Evolutionary conservation across 1,140 invertebrate species (phyloP).

Genomic region (Drosophila bocki): DNA sequence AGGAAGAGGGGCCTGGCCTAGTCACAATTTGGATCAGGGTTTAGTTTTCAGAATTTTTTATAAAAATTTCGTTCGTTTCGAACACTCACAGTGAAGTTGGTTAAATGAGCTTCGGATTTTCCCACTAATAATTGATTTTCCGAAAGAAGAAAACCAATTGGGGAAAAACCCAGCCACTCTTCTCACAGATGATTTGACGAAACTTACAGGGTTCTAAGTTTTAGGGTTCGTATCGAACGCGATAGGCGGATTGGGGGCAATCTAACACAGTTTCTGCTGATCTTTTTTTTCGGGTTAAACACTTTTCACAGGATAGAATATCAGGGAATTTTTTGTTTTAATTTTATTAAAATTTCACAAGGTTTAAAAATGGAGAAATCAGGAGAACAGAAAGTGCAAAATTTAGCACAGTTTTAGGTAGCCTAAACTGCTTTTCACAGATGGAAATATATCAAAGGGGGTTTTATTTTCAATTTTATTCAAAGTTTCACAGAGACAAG

Average conservation of each 20-base stretch:
- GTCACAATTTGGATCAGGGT: slow-evolving; percentile 36
- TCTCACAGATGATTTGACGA: slow-evolving; percentile 78
- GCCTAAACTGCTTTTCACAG: slow-evolving; percentile 14
- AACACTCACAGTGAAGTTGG: slow-evolving; percentile 54
- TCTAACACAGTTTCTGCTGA: slow-evolving; percentile 39
- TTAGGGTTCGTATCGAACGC: slow-evolving; percentile 42
- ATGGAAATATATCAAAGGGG: slow-evolving; percentile 9
- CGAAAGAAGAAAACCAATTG: background rate
- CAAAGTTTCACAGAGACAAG: slow-evolving; percentile 16
- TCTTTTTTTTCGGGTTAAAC: slow-evolving; percentile 45
- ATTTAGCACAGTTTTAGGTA: slow-evolving; percentile 1
- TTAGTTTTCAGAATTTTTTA: slow-evolving; percentile 58
- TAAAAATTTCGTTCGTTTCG: slow-evolving; percentile 60
- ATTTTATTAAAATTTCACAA: slow-evolving; percentile 31
- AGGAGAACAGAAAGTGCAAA: background rate
- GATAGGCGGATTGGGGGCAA: background rate
- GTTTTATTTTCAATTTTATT: slow-evolving; percentile 30
- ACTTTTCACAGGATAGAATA: slow-evolving; percentile 47
- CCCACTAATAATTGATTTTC: background rate
- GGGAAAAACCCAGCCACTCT: slow-evolving; percentile 6
- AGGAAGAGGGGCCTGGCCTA: slow-evolving; percentile 12
- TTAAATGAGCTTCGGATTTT: slow-evolving; percentile 22
- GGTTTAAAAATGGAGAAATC: background rate
- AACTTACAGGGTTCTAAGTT: slow-evolving; percentile 50
- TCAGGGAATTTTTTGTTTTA: slow-evolving; percentile 32